Conservation (phyloP, 2,888 invertebrate genomes). For the Sarcophaga caerulescens region DNA sequence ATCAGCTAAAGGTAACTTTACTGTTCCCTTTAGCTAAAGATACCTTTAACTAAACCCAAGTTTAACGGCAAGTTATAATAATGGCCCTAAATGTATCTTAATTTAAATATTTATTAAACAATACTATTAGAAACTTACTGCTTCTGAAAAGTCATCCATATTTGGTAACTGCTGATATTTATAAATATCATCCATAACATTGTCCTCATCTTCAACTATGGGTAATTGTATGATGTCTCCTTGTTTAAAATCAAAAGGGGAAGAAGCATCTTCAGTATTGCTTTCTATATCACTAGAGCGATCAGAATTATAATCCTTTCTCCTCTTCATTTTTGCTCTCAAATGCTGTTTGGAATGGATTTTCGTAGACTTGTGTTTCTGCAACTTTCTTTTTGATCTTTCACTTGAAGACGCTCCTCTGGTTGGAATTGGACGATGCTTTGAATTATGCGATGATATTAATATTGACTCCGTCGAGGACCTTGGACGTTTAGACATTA, state of each 20-base stretch:
- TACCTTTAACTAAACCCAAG: too few species aligned
- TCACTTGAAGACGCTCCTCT: not conserved
- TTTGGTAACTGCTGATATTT: constrained; percentile 15
- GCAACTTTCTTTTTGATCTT: not conserved
- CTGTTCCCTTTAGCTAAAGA: too few species aligned
- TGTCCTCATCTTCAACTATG: not conserved
- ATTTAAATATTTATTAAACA: too few species aligned
- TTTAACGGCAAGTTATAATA: too few species aligned
- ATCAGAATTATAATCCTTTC: not conserved
- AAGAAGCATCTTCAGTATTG: not conserved
- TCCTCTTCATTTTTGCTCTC: not conserved
- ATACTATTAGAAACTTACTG: constrained; percentile 10
- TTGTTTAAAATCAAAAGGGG: not conserved
- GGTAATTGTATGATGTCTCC: too few species aligned
- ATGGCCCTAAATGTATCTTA: too few species aligned
- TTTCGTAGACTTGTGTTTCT: not conserved
- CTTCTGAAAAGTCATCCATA: constrained; percentile 24
- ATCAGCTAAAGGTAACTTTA: too few species aligned
- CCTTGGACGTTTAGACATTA: not conserved
- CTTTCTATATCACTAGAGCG: not conserved
- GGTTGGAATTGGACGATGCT: not conserved
- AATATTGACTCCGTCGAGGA: not conserved
- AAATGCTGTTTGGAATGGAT: not conserved
- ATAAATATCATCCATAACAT: not conserved
- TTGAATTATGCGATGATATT: not conserved